These are phyloP conservation scores for Dasypus novemcinctus DNA, from an alignment of 2,113 vertebrate genomes.

Conservation along the genomic window DNA sequence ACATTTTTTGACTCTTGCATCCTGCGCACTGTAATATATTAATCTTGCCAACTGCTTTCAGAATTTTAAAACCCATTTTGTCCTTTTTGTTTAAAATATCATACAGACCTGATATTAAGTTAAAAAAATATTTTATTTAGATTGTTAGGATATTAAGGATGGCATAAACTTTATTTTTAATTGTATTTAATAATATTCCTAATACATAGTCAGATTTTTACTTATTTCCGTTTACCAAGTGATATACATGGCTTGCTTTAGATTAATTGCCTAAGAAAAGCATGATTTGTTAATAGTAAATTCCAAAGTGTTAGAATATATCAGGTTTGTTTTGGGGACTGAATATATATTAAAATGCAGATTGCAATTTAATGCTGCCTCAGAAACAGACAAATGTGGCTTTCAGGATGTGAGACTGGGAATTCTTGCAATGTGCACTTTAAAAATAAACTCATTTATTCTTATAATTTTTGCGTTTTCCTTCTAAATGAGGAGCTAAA, in stretches of 20 bases:
- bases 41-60: neutral
- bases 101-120: conserved; percentile 1
- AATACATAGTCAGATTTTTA: conserved; percentile 4
- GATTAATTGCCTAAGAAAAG: conserved; percentile 64
- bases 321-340: neutral
- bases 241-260: conserved; percentile 41
- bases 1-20: neutral
- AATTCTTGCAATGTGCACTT: neutral
- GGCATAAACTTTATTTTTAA: conserved; percentile 10
- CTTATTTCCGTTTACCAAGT: conserved; percentile 48
- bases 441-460: conserved; percentile 41
- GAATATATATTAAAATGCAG: conserved; percentile 15
- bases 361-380: neutral
- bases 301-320: neutral
- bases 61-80: neutral
- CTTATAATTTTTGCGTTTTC: conserved; percentile 52
- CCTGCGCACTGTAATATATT: neutral
- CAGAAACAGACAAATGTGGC: neutral
- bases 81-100: conserved; percentile 7
- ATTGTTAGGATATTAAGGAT: neutral
- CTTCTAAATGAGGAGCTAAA: conserved; percentile 29
- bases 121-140: neutral
- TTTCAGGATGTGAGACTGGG: neutral
- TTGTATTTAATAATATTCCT: conserved; percentile 50
- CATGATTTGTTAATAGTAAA: conserved; percentile 48